Conservation (phyloP, 64 coral and sea anemone species). For the Dendronephthya gigantea region DNA sequence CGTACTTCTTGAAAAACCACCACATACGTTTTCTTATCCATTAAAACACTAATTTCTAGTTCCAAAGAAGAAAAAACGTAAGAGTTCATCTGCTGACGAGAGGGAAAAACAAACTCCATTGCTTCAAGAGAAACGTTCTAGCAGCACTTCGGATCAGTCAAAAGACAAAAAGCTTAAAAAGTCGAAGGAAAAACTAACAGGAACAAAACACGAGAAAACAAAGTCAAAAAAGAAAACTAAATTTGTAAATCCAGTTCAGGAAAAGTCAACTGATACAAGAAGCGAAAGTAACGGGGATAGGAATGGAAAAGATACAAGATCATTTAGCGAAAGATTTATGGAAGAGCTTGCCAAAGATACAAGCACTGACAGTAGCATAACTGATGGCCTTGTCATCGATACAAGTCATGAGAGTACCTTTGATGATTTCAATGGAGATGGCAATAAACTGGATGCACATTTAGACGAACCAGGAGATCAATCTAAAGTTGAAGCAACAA, state of each 20-base stretch:
- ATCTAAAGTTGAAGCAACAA: background rate
- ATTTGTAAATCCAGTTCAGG: background rate
- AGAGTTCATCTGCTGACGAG: background rate
- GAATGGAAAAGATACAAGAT: too few relatives aligned
- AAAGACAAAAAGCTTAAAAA: background rate
- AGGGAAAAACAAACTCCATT: background rate
- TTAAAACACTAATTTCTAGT: background rate
- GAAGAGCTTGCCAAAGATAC: too few relatives aligned
- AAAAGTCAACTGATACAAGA: background rate
- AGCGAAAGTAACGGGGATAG: too few relatives aligned
- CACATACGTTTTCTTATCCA: too few relatives aligned
- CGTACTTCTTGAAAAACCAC: too few relatives aligned
- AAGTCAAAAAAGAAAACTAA: background rate
- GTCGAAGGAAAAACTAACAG: background rate
- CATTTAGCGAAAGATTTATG: too few relatives aligned
- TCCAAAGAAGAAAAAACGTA: background rate
- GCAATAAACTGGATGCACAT: background rate
- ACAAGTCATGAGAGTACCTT: background rate
- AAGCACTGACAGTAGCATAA: too few relatives aligned
- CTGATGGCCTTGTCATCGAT: too few relatives aligned
- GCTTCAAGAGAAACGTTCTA: background rate
- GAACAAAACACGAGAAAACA: background rate
- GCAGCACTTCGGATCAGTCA: background rate
- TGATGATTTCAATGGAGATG: background rate
- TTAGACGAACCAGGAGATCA: background rate